Percentiles rank a stretch among this genome's conserved stretches.
phyloP scores from a whole-genome alignment of 2,888 invertebrate genomes.

The Sthenelais limicola region DNA sequence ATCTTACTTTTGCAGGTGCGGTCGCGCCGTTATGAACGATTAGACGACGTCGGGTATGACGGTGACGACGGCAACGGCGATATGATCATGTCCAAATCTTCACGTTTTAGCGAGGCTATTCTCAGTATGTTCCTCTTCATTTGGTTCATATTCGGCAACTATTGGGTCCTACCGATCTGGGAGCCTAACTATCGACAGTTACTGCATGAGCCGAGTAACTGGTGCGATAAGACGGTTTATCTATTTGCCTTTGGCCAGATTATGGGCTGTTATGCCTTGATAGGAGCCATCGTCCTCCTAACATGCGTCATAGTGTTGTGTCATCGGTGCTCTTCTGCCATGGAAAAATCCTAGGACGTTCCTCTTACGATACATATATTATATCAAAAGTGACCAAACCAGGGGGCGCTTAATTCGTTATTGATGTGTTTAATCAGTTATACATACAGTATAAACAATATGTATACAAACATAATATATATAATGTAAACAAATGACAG shows the following conservation, averaged over 20 bases:
- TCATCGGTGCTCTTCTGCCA: slow-evolving; percentile 49
- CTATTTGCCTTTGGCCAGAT: slow-evolving; percentile 84
- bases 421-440: too few relatives aligned
- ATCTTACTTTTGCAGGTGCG: too few relatives aligned
- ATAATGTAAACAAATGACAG: too few relatives aligned
- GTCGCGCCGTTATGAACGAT: slow-evolving; percentile 74
- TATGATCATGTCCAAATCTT: slow-evolving; percentile 75
- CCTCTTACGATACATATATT: too few relatives aligned
- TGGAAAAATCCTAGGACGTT: slow-evolving; percentile 40
- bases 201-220: slow-evolving; percentile 83
- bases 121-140: slow-evolving; percentile 81
- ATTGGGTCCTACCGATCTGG: slow-evolving; percentile 84
- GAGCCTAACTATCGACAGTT: slow-evolving; percentile 84
- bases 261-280: slow-evolving; percentile 79
- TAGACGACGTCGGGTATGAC: slow-evolving; percentile 60
- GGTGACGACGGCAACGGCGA: slow-evolving; percentile 60
- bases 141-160: slow-evolving; percentile 86
- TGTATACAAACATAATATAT: too few relatives aligned
- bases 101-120: slow-evolving; percentile 78
- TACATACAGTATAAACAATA: too few relatives aligned
- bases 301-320: slow-evolving; percentile 54
- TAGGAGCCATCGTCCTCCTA: slow-evolving; percentile 66
- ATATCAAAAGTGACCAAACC: too few relatives aligned
- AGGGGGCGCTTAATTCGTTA: too few relatives aligned
- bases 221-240: slow-evolving; percentile 86